Evolutionary conservation across 2,113 vertebrate genomes (phyloP).

Genomic region (Campylomormyrus numenius): DNA sequence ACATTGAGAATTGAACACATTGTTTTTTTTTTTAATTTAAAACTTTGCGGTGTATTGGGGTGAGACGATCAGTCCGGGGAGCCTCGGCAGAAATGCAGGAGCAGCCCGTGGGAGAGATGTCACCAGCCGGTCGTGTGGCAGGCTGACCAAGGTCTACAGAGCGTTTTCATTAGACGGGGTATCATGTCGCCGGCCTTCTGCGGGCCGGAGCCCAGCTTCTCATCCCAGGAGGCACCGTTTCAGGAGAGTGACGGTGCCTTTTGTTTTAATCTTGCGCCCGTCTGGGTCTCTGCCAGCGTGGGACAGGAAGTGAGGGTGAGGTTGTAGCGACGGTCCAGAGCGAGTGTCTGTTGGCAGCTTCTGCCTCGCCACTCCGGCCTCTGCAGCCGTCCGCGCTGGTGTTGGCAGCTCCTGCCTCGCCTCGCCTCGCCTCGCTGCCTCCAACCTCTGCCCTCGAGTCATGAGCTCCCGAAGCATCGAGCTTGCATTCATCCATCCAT

Average conservation of each 20-base stretch:
- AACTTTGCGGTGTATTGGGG: not conserved
- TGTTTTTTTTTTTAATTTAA: not conserved
- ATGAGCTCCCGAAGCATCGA: not conserved
- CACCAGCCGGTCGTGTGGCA: constrained; percentile 42
- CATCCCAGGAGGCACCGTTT: constrained; percentile 47
- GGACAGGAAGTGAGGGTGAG: constrained; percentile 63
- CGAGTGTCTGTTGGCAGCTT: not conserved
- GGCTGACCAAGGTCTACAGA: constrained; percentile 46
- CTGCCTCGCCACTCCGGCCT: not conserved
- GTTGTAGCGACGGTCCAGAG: not conserved
- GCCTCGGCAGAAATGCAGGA: constrained; percentile 36
- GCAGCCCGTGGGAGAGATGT: constrained; percentile 56
- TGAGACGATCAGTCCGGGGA: not conserved
- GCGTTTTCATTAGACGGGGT: constrained; percentile 59
- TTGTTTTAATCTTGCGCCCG: constrained; percentile 3
- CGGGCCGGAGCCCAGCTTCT: constrained; percentile 49
- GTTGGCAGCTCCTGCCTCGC: not conserved
- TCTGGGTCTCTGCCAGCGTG: constrained; percentile 63
- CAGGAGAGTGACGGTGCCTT: not conserved
- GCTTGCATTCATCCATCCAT: not conserved
- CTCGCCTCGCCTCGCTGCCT: not conserved
- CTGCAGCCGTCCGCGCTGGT: not conserved
- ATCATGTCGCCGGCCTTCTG: constrained; percentile 66
- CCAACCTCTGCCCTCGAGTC: not conserved
- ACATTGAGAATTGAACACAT: not conserved